Conservation (phyloP, 1,140 invertebrate species). For the Goniozus legneri region DNA sequence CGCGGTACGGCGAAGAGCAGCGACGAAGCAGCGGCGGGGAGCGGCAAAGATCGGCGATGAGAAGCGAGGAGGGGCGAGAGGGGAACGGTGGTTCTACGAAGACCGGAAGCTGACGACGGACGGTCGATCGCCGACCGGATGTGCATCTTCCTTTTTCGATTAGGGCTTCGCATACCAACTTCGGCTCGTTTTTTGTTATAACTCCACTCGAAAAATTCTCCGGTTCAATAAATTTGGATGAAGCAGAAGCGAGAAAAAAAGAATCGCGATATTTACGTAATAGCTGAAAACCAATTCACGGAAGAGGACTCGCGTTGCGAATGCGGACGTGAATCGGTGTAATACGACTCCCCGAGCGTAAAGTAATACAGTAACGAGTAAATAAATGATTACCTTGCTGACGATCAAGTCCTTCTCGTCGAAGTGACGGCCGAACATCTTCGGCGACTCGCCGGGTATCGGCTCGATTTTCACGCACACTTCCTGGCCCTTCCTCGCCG, state of each 20-base stretch:
- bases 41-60: neutral
- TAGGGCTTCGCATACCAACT: slow-evolving; percentile 40
- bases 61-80: neutral
- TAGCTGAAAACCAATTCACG: neutral
- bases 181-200: no score
- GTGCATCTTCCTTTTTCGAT: slow-evolving; percentile 45
- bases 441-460: slow-evolving; percentile 92
- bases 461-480: slow-evolving; percentile 99
- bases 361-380: neutral
- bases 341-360: neutral
- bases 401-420: slow-evolving; percentile 92
- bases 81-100: slow-evolving; percentile 31
- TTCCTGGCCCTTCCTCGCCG: slow-evolving; percentile 93
- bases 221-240: no score
- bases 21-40: slow-evolving; percentile 6
- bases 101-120: slow-evolving; percentile 36
- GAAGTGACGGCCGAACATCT: slow-evolving; percentile 98
- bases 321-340: neutral
- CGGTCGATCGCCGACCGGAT: slow-evolving; percentile 42
- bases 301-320: no score
- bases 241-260: no score
- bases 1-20: neutral
- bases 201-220: no score
- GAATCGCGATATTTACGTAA: no score
- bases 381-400: slow-evolving; percentile 80